phyloP scores from a whole-genome alignment of 2,113 vertebrate species.

The Perca fluviatilis region DNA sequence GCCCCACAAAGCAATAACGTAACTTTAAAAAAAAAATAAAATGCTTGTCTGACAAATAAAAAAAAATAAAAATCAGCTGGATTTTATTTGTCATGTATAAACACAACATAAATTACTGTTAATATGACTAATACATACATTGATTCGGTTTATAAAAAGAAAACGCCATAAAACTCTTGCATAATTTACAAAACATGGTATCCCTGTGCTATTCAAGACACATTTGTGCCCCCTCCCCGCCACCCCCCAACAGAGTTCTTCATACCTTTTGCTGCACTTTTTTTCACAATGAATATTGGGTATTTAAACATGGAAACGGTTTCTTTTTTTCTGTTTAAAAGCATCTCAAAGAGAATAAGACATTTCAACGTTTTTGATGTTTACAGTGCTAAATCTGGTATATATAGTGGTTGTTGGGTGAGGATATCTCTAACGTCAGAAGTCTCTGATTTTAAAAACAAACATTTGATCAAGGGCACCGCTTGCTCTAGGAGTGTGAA shows the following conservation, averaged over 20 bases:
- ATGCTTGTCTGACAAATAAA: conserved; percentile 44
- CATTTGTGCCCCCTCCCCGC: conserved; percentile 73
- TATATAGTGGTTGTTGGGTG: conserved; percentile 88
- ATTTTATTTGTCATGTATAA: conserved; percentile 81
- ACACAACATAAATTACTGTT: conserved; percentile 80
- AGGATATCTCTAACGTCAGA: conserved; percentile 88
- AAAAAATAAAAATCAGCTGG: conserved; percentile 89
- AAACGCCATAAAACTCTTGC: conserved; percentile 80
- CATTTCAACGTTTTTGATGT: conserved; percentile 78
- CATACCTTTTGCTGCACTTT: conserved; percentile 54
- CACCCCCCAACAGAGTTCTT: conserved; percentile 45
- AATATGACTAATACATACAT: conserved; percentile 80
- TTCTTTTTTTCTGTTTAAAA: conserved; percentile 85
- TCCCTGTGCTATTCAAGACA: conserved; percentile 92
- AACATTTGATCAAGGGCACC: conserved; percentile 69
- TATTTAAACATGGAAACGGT: conserved; percentile 86
- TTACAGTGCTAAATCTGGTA: conserved; percentile 89
- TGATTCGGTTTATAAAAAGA: conserved; percentile 77
- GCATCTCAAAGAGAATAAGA: conserved; percentile 89
- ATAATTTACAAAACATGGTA: conserved; percentile 98
- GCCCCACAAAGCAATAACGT: conserved; percentile 55
- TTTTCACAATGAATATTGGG: conserved; percentile 85
- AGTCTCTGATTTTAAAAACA: conserved; percentile 88
- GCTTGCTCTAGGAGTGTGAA: conserved; percentile 72
- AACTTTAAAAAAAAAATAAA: conserved; percentile 25